A percentile compares a stretch with the other conserved stretches of the same genome.
Evolutionary conservation across 2,797 vertebrate genomes (phyloP).

Genomic region (Brachymystax lenok): DNA sequence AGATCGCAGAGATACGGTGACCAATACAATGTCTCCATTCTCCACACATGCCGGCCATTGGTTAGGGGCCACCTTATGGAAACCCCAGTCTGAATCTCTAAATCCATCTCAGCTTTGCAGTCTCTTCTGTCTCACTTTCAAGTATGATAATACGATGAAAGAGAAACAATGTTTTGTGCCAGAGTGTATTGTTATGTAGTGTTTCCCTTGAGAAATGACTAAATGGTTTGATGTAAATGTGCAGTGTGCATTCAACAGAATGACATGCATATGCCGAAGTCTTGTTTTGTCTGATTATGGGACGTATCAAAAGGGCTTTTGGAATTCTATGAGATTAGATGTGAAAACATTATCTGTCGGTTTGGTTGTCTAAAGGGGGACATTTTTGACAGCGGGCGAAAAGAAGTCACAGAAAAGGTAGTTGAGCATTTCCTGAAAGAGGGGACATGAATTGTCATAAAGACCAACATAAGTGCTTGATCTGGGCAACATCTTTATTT

Average conservation of each 20-base stretch:
- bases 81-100: neutral
- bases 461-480: neutral
- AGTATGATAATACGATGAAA: neutral
- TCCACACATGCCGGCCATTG: neutral
- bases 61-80: neutral
- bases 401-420: neutral
- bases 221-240: neutral
- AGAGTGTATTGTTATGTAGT: neutral
- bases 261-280: no score
- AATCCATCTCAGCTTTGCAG: neutral
- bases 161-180: slow-evolving; percentile 1
- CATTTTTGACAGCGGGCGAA: neutral
- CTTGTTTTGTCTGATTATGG: neutral
- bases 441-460: neutral
- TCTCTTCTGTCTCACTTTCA: neutral
- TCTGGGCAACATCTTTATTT: neutral
- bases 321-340: slow-evolving; percentile 5
- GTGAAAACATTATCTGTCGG: neutral
- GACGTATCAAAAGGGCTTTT: neutral
- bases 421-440: neutral
- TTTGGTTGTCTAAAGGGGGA: neutral
- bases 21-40: neutral
- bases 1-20: neutral
- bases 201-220: neutral
- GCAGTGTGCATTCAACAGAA: neutral